These are phyloP conservation scores for Cuculus canorus DNA, from an alignment of 2,797 vertebrate genomes.

Conservation along the genomic window DNA sequence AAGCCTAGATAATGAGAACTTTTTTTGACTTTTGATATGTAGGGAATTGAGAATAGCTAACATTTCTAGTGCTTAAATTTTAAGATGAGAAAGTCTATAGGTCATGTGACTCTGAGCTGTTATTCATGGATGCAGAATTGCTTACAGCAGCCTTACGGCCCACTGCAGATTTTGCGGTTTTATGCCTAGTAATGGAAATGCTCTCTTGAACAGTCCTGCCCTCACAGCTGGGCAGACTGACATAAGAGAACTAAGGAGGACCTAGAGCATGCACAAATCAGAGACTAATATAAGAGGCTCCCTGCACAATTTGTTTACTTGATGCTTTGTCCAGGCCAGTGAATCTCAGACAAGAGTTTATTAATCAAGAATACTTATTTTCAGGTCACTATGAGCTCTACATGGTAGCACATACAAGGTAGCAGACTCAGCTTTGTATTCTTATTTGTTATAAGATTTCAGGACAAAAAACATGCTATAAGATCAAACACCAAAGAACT, in stretches of 20 bases:
- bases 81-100: neutral
- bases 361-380: neutral
- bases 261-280: neutral
- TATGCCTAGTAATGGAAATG: neutral
- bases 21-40: neutral
- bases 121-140: neutral
- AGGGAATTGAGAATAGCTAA: neutral
- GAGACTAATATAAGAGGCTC: neutral
- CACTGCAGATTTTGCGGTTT: neutral
- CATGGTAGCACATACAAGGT: neutral
- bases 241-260: neutral
- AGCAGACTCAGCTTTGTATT: neutral
- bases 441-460: neutral
- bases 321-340: neutral
- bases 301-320: neutral
- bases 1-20: neutral
- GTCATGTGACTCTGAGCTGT: neutral
- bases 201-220: neutral
- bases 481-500: neutral
- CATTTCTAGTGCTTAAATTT: neutral
- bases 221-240: neutral
- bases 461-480: neutral
- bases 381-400: neutral
- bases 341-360: neutral
- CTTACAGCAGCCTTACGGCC: neutral